Evolutionary conservation across 2,888 invertebrate genomes (phyloP).

Genomic region (Eudasyphora cyanicolor): DNA sequence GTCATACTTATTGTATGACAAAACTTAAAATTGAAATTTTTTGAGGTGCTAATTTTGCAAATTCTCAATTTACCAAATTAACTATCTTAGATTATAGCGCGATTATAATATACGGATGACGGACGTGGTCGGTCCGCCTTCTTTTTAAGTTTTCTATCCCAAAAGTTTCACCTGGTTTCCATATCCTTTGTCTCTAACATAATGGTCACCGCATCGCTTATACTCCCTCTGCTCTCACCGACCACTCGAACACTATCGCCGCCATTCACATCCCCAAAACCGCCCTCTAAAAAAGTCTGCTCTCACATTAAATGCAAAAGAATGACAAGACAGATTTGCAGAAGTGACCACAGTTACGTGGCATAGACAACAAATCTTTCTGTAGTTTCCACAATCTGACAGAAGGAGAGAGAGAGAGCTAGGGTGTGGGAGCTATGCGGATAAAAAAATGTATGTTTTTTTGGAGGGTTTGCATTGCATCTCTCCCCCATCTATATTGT

Average conservation of each 20-base stretch:
- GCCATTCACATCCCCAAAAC: background rate
- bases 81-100: no score
- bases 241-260: background rate
- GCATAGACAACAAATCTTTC: slow-evolving; percentile 55
- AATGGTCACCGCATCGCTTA: slow-evolving; percentile 29
- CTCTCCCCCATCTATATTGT: background rate
- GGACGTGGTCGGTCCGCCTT: no score
- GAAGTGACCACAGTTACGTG: slow-evolving; percentile 66
- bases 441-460: slow-evolving; percentile 12
- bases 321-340: slow-evolving; percentile 65
- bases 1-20: no score
- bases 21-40: no score
- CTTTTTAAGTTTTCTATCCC: background rate
- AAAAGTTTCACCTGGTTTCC: background rate
- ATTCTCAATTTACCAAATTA: no score
- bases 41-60: no score
- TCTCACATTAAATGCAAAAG: slow-evolving; percentile 55
- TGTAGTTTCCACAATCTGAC: background rate
- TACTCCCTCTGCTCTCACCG: background rate
- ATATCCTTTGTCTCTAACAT: background rate
- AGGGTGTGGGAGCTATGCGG: background rate
- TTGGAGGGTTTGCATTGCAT: no score
- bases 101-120: no score
- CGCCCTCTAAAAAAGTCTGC: background rate
- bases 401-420: background rate